Evolutionary conservation across 2,888 invertebrate species (phyloP).

Genomic region (Ophraella communa): DNA sequence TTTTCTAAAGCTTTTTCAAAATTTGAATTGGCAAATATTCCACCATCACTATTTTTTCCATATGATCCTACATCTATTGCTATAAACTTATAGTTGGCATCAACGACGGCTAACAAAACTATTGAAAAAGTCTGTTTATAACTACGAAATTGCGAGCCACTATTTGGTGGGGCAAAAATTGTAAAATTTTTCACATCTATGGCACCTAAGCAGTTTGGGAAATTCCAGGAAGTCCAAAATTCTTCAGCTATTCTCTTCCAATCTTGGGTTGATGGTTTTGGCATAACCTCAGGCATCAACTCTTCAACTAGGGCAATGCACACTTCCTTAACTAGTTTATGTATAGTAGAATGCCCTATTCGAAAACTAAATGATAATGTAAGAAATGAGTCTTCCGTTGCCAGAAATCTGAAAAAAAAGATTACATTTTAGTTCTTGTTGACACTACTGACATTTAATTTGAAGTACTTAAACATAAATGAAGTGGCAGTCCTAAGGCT

Average conservation of each 20-base stretch:
- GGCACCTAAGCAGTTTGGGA: background rate
- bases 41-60: constrained; percentile 27
- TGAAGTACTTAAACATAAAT: background rate
- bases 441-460: background rate
- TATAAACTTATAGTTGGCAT: constrained; percentile 18
- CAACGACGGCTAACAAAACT: constrained; percentile 19
- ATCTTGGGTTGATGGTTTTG: background rate
- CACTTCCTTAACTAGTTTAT: constrained; percentile 11
- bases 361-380: constrained; percentile 14
- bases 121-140: constrained; percentile 23
- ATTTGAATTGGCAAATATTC: constrained; percentile 25
- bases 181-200: background rate
- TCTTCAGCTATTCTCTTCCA: background rate
- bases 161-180: background rate
- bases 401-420: constrained; percentile 13
- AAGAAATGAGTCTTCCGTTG: constrained; percentile 9
- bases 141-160: constrained; percentile 7
- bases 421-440: background rate
- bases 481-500: background rate
- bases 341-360: constrained; percentile 22
- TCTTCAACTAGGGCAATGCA: constrained; percentile 18
- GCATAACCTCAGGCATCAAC: background rate
- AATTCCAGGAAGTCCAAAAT: background rate
- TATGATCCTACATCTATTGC: constrained; percentile 17
- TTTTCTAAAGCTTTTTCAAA: constrained; percentile 20